phyloP scores from a whole-genome alignment of 2,113 vertebrate genomes.

The Menidia beryllina region DNA sequence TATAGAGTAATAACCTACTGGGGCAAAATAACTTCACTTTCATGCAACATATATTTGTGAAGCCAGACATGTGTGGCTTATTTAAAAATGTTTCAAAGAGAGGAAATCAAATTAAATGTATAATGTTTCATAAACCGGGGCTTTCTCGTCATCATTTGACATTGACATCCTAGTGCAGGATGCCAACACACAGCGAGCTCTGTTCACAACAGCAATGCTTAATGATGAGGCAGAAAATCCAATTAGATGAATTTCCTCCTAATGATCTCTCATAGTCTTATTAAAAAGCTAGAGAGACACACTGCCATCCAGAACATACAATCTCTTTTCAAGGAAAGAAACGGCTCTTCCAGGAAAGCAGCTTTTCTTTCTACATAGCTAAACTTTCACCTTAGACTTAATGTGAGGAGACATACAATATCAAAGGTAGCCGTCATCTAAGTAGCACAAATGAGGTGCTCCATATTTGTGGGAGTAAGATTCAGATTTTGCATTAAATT shows the following conservation, averaged over 20 bases:
- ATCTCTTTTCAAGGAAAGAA: slow-evolving; percentile 53
- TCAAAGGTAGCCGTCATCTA: no score
- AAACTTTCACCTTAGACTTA: slow-evolving; percentile 27
- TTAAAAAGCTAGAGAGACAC: slow-evolving; percentile 47
- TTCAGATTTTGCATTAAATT: no score
- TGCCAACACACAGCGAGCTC: slow-evolving; percentile 61
- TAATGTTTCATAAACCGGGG: slow-evolving; percentile 55
- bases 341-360: slow-evolving; percentile 48
- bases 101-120: slow-evolving; percentile 63
- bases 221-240: slow-evolving; percentile 69
- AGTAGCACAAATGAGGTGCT: no score
- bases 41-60: no score
- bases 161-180: slow-evolving; percentile 50
- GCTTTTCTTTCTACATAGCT: slow-evolving; percentile 25
- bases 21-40: slow-evolving; percentile 6
- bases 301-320: slow-evolving; percentile 49
- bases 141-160: slow-evolving; percentile 60
- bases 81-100: slow-evolving; percentile 50
- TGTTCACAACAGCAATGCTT: slow-evolving; percentile 64
- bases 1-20: not conserved
- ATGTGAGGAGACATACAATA: no score
- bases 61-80: slow-evolving; percentile 42
- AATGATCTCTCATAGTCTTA: slow-evolving; percentile 68
- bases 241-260: slow-evolving; percentile 82
- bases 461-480: no score